Evolutionary conservation across 2,888 invertebrate species (phyloP), one percentile per base, ranked within the genome.

Genomic region (Nowickia ferox): DNA sequence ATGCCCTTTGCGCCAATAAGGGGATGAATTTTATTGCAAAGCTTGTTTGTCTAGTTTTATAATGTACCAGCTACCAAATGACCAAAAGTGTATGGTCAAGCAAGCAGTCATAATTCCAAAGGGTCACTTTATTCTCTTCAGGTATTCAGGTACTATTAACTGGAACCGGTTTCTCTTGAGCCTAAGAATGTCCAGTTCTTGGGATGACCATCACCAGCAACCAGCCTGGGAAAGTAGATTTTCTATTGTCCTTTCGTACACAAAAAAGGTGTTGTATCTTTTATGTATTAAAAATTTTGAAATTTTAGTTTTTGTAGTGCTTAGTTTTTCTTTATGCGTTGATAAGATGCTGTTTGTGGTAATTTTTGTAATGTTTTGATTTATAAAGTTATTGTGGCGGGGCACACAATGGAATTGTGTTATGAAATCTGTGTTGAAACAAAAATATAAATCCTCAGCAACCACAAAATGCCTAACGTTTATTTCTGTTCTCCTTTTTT

Each of bases 341-440:
- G 85, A 82, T 76, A 86, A 86, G 83, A 86, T 86, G 85, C 85
- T 85, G 86, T 86, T 86, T 86, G 86, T 80, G 86, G 86, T 86
- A 48, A 83, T 86, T 76, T 86, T 80, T 80, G 61, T 80, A 83
- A 86, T 86, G 79, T 86, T 86, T 86, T 86, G 86, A 86, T 86
- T 83, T 83, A 80, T 79, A 83, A 68, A 72, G 66, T 79, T 30
- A 76, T 86, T 86, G 83, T 79, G 83, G 79, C 55, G 48, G 22
- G 10, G 53, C 17, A 22, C 22, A 86, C 83, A 83, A 83, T 57
- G 13, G 65, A 69, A 38, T 38, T 42, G 19, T 77, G 57, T 66
- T 81, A 6, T 13, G n/a, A 68, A 71, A 69, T 69, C 78, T 69
- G 9, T 61, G n/a, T 51, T 22, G 30, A 57, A 48, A 51, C 8